Percentiles rank a stretch among this genome's conserved stretches.
Conservation (phyloP, 2,797 vertebrate species). For the Sphaeramia orbicularis region DNA sequence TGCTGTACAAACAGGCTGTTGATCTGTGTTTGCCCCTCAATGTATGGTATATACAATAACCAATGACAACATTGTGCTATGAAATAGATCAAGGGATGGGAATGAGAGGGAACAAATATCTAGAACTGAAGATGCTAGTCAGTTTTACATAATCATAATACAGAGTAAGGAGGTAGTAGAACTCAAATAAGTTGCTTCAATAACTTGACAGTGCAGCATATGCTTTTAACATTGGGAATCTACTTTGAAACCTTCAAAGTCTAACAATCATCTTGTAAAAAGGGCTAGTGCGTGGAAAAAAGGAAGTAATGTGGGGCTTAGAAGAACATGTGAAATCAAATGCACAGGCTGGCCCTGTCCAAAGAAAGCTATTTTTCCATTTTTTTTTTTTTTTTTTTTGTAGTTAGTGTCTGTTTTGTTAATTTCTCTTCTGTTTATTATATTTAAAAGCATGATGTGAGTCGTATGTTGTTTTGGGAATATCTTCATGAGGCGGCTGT, state of each 20-base stretch:
- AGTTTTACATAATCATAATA: slow-evolving; percentile 40
- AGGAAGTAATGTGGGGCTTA: slow-evolving; percentile 37
- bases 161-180: neutral
- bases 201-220: slow-evolving; percentile 22
- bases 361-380: slow-evolving; percentile 84
- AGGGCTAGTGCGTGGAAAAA: slow-evolving; percentile 65
- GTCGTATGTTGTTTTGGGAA: slow-evolving; percentile 61
- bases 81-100: slow-evolving; percentile 23
- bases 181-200: slow-evolving; percentile 22
- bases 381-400: slow-evolving; percentile 34
- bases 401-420: slow-evolving; percentile 46
- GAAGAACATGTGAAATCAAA: slow-evolving; percentile 61
- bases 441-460: slow-evolving; percentile 71
- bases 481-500: slow-evolving; percentile 50
- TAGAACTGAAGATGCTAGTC: slow-evolving; percentile 46
- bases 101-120: slow-evolving; percentile 27
- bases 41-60: slow-evolving; percentile 51
- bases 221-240: slow-evolving; percentile 53
- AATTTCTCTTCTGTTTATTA: slow-evolving; percentile 32
- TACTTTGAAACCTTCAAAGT: slow-evolving; percentile 44
- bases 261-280: slow-evolving; percentile 67
- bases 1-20: slow-evolving; percentile 78
- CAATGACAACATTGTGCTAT: slow-evolving; percentile 22
- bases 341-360: slow-evolving; percentile 88
- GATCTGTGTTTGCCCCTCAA: slow-evolving; percentile 66